Evolutionary conservation across 2,797 vertebrate genomes (phyloP).

Genomic region (Xenentodon cancila): DNA sequence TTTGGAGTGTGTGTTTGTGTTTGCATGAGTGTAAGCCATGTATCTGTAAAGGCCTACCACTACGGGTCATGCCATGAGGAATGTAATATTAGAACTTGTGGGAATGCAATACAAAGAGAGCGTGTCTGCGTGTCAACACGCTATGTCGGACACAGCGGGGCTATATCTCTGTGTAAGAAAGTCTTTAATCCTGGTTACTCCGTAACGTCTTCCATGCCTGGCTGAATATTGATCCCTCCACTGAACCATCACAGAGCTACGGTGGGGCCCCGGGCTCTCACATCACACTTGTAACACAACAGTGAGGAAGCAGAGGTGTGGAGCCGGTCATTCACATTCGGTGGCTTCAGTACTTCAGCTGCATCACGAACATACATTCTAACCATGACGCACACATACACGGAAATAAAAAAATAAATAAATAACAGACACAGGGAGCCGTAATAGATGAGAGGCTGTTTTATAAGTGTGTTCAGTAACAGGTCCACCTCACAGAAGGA

Average conservation of each 20-base stretch:
- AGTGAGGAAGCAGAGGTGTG: slow-evolving; percentile 28
- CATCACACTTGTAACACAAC: slow-evolving; percentile 27
- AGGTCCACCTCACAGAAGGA: slow-evolving; percentile 70
- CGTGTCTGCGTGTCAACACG: slow-evolving; percentile 5
- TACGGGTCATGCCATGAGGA: slow-evolving; percentile 58
- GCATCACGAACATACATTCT: slow-evolving; percentile 66
- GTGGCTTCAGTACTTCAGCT: slow-evolving; percentile 29
- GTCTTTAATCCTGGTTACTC: slow-evolving; percentile 56
- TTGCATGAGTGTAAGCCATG: slow-evolving; percentile 57
- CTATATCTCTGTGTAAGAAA: slow-evolving; percentile 36
- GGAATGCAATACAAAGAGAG: slow-evolving; percentile 11
- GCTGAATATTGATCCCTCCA: slow-evolving; percentile 53
- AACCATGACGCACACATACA: slow-evolving; percentile 40
- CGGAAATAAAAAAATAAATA: background rate
- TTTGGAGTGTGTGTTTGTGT: slow-evolving; percentile 66
- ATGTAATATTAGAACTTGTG: slow-evolving; percentile 31
- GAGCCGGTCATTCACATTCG: slow-evolving; percentile 46
- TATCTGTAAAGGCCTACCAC: slow-evolving; percentile 58
- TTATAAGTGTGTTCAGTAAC: slow-evolving; percentile 73
- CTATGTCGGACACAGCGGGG: slow-evolving; percentile 20
- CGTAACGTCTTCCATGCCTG: slow-evolving; percentile 50
- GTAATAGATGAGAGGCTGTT: slow-evolving; percentile 73
- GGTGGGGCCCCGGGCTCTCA: slow-evolving; percentile 17
- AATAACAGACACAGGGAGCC: slow-evolving; percentile 67
- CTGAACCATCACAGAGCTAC: slow-evolving; percentile 41